Percentiles rank a stretch among this genome's conserved stretches.
phyloP scores from a whole-genome alignment of 2,797 vertebrate genomes.

The Semaprochilodus insignis region DNA sequence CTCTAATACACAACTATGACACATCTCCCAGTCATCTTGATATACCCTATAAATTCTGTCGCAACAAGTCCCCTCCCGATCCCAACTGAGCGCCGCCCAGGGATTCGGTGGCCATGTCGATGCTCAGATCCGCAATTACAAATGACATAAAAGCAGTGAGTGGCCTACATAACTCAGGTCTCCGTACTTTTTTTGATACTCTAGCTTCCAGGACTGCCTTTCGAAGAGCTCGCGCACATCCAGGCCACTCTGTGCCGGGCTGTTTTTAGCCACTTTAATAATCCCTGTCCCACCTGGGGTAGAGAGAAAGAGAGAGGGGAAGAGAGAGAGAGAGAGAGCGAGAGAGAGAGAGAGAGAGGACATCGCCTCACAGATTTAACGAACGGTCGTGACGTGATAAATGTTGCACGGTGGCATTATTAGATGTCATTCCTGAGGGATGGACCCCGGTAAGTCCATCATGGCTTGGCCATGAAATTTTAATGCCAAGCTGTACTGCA shows the following conservation, averaged over 20 bases:
- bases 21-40: slow-evolving; percentile 35
- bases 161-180: slow-evolving; percentile 59
- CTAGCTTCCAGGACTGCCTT: slow-evolving; percentile 30
- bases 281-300: slow-evolving; percentile 49
- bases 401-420: slow-evolving; percentile 59
- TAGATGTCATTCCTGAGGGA: slow-evolving; percentile 56
- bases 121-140: slow-evolving; percentile 36
- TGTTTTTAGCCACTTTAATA: slow-evolving; percentile 53
- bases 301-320: neutral
- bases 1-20: slow-evolving; percentile 24
- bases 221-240: slow-evolving; percentile 23
- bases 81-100: neutral
- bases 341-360: slow-evolving; percentile 16
- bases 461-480: slow-evolving; percentile 52
- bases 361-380: slow-evolving; percentile 48
- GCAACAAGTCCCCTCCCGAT: neutral
- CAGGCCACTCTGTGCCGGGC: slow-evolving; percentile 11
- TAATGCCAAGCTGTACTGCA: slow-evolving; percentile 28
- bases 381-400: slow-evolving; percentile 53
- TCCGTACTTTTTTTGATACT: slow-evolving; percentile 47
- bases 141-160: slow-evolving; percentile 50
- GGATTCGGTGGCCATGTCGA: neutral
- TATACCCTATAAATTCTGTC: slow-evolving; percentile 38
- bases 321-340: neutral
- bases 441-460: slow-evolving; percentile 49